phyloP scores from a whole-genome alignment of 2,888 invertebrate genomes.

The Thereva nobilitata region DNA sequence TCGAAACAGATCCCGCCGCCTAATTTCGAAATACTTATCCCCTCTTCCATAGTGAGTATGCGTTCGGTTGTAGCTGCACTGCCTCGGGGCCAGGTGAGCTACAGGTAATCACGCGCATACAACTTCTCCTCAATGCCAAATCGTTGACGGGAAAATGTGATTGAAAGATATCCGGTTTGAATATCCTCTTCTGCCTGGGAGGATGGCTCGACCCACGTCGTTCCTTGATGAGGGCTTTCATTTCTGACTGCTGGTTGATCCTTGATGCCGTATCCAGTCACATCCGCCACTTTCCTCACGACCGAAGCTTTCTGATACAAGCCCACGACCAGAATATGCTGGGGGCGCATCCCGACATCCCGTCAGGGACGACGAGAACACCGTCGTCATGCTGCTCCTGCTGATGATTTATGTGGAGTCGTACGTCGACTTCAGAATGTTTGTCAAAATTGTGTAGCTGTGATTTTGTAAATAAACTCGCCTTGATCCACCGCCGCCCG shows the following conservation, averaged over 20 bases:
- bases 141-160: constrained; percentile 31
- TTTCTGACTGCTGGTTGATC: constrained; percentile 23
- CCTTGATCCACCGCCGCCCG: constrained; percentile 3
- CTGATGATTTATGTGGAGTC: constrained; percentile 18
- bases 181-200: constrained; percentile 17
- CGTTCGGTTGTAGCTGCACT: constrained; percentile 6
- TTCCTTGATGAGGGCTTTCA: constrained; percentile 29
- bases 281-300: constrained; percentile 5
- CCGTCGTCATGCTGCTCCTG: constrained; percentile 16
- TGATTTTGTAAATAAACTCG: constrained; percentile 10
- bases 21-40: neutral
- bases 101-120: constrained; percentile 27
- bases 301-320: constrained; percentile 8
- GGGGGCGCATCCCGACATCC: neutral
- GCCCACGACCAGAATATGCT: neutral
- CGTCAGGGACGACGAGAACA: constrained; percentile 4
- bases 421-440: constrained; percentile 12
- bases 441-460: neutral
- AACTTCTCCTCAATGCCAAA: constrained; percentile 28
- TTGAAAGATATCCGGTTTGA: constrained; percentile 34
- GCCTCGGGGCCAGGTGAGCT: constrained; percentile 3
- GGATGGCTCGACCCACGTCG: constrained; percentile 1
- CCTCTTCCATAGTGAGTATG: neutral
- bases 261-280: constrained; percentile 1
- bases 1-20: neutral